Evolutionary conservation across 2,888 invertebrate species (phyloP), one percentile per base, ranked within the genome.

Genomic region (Heliothis peltigera): DNA sequence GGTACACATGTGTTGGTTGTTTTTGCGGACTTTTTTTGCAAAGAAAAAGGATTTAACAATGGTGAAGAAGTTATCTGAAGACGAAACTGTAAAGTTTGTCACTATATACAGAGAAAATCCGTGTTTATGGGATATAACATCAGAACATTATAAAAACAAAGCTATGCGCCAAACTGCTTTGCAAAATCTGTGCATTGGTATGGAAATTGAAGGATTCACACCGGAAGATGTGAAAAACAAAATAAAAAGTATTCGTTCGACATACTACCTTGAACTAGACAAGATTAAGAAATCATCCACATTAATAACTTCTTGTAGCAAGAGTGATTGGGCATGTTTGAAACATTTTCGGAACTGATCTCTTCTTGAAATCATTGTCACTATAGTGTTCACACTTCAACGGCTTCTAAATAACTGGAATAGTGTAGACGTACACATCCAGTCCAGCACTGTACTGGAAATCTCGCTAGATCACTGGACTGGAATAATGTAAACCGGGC

Each of bases 131-230:
- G 70, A 72, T 56, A 72, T 77, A 65, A 67, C 65, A 69, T 77
- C 73, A 71, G 64, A 70, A 61, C 48, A 71, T 74, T 77, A 77
- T 71, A 74, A 74, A 74, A 76, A 76, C 54, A 72, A 75, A 71
- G 53, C 60, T 69, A 74, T 70, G 78, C 71, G 71, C 72, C 70
- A 72, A 32, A 32, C 32, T 61, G 73, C 66, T 64, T 70, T 76
- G 70, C 64, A 71, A 75, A 75, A 57, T 39, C 56, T 57, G 47
- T 48, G 56, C 56, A 72, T 60, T 56, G 68, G 58, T 55, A 70
- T 76, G 70, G 54, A 70, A 73, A 70, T 70, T 68, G 61, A 72
- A 72, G 67, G 77, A 21, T 61, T 71, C 57, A 70, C 70, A 58
- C 6, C 32, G 52, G 64, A 64, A 56, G 75, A 75, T 64, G 73